phyloP scores from a whole-genome alignment of 1,140 invertebrate genomes.

The Ceratina australensis region DNA sequence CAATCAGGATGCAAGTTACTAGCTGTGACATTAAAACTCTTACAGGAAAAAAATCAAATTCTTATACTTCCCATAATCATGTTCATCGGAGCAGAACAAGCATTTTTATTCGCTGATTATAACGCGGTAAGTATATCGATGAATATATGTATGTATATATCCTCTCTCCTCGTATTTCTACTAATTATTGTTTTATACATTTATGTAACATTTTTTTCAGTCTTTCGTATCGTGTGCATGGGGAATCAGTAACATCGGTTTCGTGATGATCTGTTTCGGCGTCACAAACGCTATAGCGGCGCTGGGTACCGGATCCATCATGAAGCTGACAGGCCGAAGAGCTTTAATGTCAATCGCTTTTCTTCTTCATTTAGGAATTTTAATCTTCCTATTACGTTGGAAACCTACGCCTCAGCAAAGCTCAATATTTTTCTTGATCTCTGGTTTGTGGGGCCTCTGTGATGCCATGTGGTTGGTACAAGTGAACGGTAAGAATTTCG shows the following conservation, averaged over 20 bases:
- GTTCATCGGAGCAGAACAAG: conserved; percentile 96
- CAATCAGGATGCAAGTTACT: conserved; percentile 83
- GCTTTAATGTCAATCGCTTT: conserved; percentile 88
- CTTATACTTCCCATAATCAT: conserved; percentile 94
- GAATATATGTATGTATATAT: not conserved
- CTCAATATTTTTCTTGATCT: conserved; percentile 89
- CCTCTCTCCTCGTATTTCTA: not conserved
- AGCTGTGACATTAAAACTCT: conserved; percentile 88
- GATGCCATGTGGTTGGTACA: conserved; percentile 97
- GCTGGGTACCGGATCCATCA: conserved; percentile 87
- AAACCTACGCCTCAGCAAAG: conserved; percentile 86
- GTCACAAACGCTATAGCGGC: conserved; percentile 91
- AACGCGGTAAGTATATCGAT: conserved; percentile 85
- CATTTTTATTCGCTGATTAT: conserved; percentile 93
- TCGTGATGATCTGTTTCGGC: conserved; percentile 95
- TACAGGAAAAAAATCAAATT: conserved; percentile 88
- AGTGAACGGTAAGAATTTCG: conserved; percentile 87
- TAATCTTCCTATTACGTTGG: conserved; percentile 87
- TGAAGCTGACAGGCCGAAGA: conserved; percentile 89
- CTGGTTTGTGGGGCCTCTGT: conserved; percentile 93
- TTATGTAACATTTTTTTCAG: conserved; percentile 76
- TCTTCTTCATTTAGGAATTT: conserved; percentile 84
- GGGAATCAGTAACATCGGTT: conserved; percentile 94
- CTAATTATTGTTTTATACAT: too few species aligned
- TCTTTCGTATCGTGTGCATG: conserved; percentile 93